A percentile compares a stretch with the other conserved stretches of the same genome.
These are phyloP conservation scores for Drosophila ogumai DNA, from an alignment of 1,140 invertebrate species.

Conservation along the genomic window DNA sequence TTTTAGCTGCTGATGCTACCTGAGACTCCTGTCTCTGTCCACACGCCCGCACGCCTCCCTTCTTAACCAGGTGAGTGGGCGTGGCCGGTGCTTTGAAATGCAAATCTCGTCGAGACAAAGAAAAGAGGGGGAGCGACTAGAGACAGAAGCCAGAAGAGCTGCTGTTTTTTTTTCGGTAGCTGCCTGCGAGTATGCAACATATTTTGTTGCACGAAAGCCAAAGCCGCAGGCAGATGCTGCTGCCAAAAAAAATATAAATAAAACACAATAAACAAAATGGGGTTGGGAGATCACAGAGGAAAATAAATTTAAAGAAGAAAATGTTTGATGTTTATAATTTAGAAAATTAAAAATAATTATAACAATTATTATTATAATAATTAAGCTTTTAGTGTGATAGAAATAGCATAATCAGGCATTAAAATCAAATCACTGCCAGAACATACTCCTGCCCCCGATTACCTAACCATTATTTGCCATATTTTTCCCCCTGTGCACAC, in stretches of 20 bases:
- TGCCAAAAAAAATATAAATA: conserved; percentile 11
- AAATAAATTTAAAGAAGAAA: background rate
- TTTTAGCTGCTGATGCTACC: conserved; percentile 34
- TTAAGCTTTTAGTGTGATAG: too few relatives aligned
- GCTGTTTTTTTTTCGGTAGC: conserved; percentile 49
- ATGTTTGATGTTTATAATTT: background rate
- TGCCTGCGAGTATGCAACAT: conserved; percentile 75
- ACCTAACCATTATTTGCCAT: conserved; percentile 8
- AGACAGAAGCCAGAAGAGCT: conserved; percentile 4
- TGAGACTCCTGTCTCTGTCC: conserved; percentile 14
- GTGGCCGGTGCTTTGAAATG: conserved; percentile 66
- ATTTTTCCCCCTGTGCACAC: conserved; percentile 15
- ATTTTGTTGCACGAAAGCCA: conserved; percentile 58
- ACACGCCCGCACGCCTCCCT: background rate
- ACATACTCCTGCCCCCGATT: background rate
- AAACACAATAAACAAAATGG: conserved; percentile 29
- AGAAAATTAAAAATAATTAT: background rate
- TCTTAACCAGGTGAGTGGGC: conserved; percentile 22
- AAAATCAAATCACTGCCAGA: background rate
- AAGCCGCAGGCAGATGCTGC: conserved; percentile 35
- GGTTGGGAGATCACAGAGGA: conserved; percentile 25
- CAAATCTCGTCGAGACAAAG: conserved; percentile 67
- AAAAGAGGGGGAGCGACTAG: conserved; percentile 5
- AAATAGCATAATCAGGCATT: background rate
- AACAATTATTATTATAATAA: too few relatives aligned